phyloP scores from a whole-genome alignment of 2,113 vertebrate genomes.

The Coracopsis vasa region DNA sequence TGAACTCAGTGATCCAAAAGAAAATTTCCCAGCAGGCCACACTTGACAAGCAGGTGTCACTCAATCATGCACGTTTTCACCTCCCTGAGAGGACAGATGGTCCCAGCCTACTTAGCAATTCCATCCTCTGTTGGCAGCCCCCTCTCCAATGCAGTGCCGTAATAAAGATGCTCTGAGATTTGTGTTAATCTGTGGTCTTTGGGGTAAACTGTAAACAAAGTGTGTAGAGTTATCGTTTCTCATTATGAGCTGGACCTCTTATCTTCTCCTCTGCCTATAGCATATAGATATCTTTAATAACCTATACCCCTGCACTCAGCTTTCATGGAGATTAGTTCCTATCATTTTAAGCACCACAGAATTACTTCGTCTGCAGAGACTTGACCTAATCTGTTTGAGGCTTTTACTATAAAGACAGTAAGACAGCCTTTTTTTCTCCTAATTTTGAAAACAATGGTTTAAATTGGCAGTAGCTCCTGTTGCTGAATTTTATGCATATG shows the following conservation, averaged over 20 bases:
- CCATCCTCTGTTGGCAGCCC: conserved; percentile 70
- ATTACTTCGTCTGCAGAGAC: conserved; percentile 71
- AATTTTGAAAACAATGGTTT: conserved; percentile 55
- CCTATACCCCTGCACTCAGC: conserved; percentile 42
- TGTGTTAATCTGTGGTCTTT: conserved; percentile 77
- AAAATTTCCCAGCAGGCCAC: conserved; percentile 79
- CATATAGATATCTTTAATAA: conserved; percentile 64
- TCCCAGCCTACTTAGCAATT: conserved; percentile 79
- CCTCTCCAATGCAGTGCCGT: conserved; percentile 58
- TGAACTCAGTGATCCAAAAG: conserved; percentile 76
- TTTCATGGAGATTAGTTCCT: conserved; percentile 70
- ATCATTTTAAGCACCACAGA: conserved; percentile 67
- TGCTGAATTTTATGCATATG: conserved; percentile 47
- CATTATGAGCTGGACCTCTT: conserved; percentile 68
- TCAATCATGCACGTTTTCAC: conserved; percentile 76
- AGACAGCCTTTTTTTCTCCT: conserved; percentile 52
- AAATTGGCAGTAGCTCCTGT: conserved; percentile 49
- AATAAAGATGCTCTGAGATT: conserved; percentile 73
- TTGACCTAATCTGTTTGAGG: conserved; percentile 70
- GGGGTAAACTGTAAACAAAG: conserved; percentile 75
- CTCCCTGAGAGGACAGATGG: conserved; percentile 79
- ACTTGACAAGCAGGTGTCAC: conserved; percentile 87
- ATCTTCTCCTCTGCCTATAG: conserved; percentile 61
- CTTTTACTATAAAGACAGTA: conserved; percentile 49
- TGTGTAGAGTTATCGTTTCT: conserved; percentile 72